Conservation (phyloP, 2,888 invertebrate species). For the Leptinotarsa haldemani region DNA sequence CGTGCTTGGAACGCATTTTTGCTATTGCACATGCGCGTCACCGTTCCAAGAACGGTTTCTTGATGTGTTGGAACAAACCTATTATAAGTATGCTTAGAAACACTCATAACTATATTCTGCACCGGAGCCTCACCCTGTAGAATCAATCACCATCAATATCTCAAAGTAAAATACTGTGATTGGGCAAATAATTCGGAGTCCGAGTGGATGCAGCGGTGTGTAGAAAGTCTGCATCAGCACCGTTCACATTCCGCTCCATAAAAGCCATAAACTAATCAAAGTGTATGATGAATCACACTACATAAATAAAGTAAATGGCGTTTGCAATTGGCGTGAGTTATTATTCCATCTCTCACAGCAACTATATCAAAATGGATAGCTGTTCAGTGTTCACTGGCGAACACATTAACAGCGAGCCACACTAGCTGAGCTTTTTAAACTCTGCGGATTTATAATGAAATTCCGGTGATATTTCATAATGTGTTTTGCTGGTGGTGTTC, state of each 20-base stretch:
- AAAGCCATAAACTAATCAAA: conserved; percentile 69
- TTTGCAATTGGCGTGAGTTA: conserved; percentile 68
- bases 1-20: too few relatives aligned
- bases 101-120: not conserved
- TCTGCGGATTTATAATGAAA: conserved; percentile 61
- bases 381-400: conserved; percentile 52
- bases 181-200: conserved; percentile 17
- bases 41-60: too few relatives aligned
- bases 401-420: conserved; percentile 59
- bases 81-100: not conserved
- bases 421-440: conserved; percentile 57
- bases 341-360: conserved; percentile 67
- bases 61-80: too few relatives aligned
- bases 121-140: not conserved
- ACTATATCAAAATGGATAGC: conserved; percentile 66
- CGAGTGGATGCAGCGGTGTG: conserved; percentile 57
- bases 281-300: conserved; percentile 67
- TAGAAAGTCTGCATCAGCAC: conserved; percentile 62
- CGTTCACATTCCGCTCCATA: conserved; percentile 65
- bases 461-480: conserved; percentile 58
- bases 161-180: conserved; percentile 15
- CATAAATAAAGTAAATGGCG: conserved; percentile 69
- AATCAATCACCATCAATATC: conserved; percentile 2
- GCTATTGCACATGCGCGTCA: too few relatives aligned
- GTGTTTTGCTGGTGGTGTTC: conserved; percentile 39